Evolutionary conservation across 1,140 invertebrate genomes (phyloP), one percentile per base, ranked within the genome.

Genomic region (Drosophila obscura): DNA sequence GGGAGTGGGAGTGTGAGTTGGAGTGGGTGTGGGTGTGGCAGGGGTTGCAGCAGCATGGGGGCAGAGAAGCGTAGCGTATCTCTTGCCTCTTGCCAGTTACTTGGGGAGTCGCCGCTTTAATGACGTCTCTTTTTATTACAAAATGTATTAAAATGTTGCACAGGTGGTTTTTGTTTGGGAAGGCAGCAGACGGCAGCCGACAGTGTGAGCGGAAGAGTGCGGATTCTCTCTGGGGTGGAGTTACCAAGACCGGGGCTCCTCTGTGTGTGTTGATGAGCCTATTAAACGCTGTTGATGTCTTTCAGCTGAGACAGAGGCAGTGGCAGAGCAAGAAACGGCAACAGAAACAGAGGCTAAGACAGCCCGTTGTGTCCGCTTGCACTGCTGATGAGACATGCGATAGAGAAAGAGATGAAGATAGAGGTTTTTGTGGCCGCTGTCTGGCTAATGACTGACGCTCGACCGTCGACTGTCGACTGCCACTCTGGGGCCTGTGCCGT

Each of bases 221-320:
- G 57, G 78, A 39, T 39, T 39, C 35, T 39, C 35, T 39, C 67
- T 76, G 60, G 58, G 46, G 44, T 63, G 60, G 64, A 39, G 68
- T 50, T 35, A 41, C 58, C 48, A 24, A 45, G 52, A 39, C 52
- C 44, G 58, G 41, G 35, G 9, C 4, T 9, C 62, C 4, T 9
- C 62, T 51, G 62, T 63, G 80, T 51, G 76, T 73, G 80, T 84
- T 84, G 80, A 84, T 84, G 80, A 83, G 80, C 81, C 81, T 73
- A 80, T 84, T 85, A 84, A 84, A 84, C 77, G 81, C 77, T 80
- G 80, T 84, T 84, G 80, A 84, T 84, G 81, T 77, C 77, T 67
- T 46, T 79, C 64, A 51, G 53, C 72, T 72, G 69, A 63, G 58
- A 8, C 43, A 16, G 28, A n/a, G 11, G 5, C 26, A 44, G 11